These are phyloP conservation scores for Acridotheres tristis DNA, from an alignment of 2,797 vertebrate genomes.

Conservation along the genomic window DNA sequence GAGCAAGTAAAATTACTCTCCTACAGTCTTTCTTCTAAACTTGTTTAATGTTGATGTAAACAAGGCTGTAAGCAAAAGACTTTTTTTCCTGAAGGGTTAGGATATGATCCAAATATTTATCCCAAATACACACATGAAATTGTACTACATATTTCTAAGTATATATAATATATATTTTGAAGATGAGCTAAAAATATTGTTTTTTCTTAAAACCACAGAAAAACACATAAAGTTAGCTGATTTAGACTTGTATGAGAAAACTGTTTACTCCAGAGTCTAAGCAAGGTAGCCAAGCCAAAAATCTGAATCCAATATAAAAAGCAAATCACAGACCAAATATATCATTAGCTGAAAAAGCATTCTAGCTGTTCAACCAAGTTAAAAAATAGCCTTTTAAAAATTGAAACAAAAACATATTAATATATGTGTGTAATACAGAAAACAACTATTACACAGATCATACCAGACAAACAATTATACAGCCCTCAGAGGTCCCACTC, in stretches of 20 bases:
- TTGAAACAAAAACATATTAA: neutral
- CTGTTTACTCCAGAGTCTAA: neutral
- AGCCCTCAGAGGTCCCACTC: neutral
- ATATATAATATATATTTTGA: neutral
- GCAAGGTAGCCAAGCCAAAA: neutral
- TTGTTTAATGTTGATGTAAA: neutral
- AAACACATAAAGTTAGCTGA: neutral
- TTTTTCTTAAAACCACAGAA: neutral
- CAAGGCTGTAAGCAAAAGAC: neutral
- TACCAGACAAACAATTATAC: neutral
- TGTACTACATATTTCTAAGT: neutral
- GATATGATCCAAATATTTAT: neutral
- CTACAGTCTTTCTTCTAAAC: neutral
- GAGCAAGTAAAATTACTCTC: neutral
- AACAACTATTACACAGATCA: neutral
- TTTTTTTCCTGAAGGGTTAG: neutral
- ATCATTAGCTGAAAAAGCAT: neutral
- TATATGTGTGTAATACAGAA: neutral
- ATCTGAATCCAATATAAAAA: slow-evolving; percentile 42
- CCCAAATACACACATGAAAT: neutral
- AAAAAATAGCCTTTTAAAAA: neutral
- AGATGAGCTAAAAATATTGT: neutral
- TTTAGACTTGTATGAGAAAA: slow-evolving; percentile 27
- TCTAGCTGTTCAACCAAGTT: neutral
- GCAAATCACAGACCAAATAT: slow-evolving; percentile 20